Conservation (phyloP, 37 sponge, comb jelly and placozoan genomes). For the Crambe crambe region DNA sequence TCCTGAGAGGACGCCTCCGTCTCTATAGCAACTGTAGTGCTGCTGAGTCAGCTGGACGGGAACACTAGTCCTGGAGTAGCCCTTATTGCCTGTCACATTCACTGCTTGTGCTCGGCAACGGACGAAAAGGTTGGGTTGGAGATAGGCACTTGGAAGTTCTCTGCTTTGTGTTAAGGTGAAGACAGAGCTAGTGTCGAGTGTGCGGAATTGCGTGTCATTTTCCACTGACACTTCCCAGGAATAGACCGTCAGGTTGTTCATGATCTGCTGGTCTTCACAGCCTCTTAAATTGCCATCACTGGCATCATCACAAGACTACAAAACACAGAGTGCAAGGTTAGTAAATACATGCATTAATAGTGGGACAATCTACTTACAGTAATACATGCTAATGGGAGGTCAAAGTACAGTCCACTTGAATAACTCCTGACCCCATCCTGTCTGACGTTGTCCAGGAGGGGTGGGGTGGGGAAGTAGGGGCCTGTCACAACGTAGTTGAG, state of each 20-base stretch:
- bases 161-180: conserved; percentile 5
- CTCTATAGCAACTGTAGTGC: background rate
- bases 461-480: conserved; percentile 44
- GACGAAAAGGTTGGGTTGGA: conserved; percentile 27
- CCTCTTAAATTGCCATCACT: background rate
- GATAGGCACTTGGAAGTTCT: conserved; percentile 38
- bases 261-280: conserved; percentile 43
- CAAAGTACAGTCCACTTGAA: background rate
- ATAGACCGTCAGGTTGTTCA: conserved; percentile 20
- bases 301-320: conserved; percentile 14
- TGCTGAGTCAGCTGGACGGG: conserved; percentile 7
- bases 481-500: conserved; percentile 14
- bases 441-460: conserved; percentile 19
- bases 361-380: conserved; percentile 37
- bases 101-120: conserved; percentile 47
- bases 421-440: background rate
- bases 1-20: background rate
- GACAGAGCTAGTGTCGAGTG: conserved; percentile 8
- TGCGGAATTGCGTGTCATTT: background rate
- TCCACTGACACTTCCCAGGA: conserved; percentile 53
- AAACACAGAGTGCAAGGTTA: background rate
- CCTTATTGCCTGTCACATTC: background rate
- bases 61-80: conserved; percentile 31
- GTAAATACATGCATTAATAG: background rate
- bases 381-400: conserved; percentile 50